phyloP scores from a whole-genome alignment of 2,113 vertebrate species.

The Burhinus bistriatus region DNA sequence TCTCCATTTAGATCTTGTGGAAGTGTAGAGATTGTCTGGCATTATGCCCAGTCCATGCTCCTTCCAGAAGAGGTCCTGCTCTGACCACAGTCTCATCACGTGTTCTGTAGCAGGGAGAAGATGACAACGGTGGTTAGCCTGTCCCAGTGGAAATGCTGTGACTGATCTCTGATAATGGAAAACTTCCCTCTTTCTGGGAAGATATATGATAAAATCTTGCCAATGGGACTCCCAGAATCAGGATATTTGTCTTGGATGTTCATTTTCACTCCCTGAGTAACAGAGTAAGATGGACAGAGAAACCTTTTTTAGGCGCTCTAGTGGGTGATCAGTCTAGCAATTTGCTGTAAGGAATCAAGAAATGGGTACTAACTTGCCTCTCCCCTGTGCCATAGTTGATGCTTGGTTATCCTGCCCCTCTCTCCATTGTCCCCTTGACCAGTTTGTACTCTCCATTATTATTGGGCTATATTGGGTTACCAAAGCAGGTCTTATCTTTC shows the following conservation, averaged over 20 bases:
- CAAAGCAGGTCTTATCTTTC: neutral
- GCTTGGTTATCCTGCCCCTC: neutral
- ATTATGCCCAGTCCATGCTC: rapidly evolving
- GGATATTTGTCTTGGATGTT: neutral
- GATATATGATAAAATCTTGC: neutral
- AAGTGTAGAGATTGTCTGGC: rapidly evolving
- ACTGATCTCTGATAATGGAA: neutral
- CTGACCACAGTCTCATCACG: neutral
- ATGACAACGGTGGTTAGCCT: neutral
- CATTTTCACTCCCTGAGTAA: neutral
- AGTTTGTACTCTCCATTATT: neutral
- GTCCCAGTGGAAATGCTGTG: neutral
- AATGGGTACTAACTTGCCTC: neutral
- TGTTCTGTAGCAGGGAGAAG: neutral
- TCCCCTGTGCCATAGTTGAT: neutral
- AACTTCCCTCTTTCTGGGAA: neutral
- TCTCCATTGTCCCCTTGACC: neutral
- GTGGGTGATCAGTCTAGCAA: neutral
- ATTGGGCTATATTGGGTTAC: neutral
- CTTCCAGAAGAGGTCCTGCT: neutral
- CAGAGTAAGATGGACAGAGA: neutral
- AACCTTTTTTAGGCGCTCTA: neutral
- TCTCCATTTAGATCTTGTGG: neutral
- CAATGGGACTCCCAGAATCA: neutral
- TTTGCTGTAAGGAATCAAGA: neutral